Percentiles rank a stretch among this genome's conserved stretches.
phyloP scores from a whole-genome alignment of 1,140 invertebrate species.

The Cataglyphis hispanica region DNA sequence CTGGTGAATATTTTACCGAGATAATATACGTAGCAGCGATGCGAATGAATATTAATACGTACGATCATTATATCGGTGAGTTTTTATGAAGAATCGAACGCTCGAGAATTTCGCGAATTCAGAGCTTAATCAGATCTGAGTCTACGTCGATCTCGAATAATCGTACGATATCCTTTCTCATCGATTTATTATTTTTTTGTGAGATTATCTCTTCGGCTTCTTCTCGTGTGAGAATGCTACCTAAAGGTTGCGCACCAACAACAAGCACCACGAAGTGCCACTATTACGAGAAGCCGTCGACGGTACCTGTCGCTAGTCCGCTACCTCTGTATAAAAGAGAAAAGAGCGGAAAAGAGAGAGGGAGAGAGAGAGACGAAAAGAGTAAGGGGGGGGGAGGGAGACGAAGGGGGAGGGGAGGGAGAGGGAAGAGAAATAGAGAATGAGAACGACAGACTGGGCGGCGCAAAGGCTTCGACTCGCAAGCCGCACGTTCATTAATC shows the following conservation, averaged over 20 bases:
- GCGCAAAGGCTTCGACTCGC: constrained; percentile 82
- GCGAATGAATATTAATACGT: constrained; percentile 32
- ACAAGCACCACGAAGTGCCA: constrained; percentile 75
- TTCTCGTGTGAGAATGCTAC: constrained; percentile 31
- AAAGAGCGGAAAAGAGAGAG: constrained; percentile 53
- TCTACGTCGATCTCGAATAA: background rate
- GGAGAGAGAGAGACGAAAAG: constrained; percentile 33
- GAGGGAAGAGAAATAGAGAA: constrained; percentile 62
- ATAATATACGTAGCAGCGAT: background rate
- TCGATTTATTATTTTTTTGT: background rate
- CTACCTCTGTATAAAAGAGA: constrained; percentile 74
- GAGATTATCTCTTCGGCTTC: constrained; percentile 14
- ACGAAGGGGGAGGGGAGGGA: constrained; percentile 16
- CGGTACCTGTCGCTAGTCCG: constrained; percentile 82
- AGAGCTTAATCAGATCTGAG: background rate
- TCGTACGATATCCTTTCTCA: background rate
- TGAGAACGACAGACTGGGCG: constrained; percentile 76
- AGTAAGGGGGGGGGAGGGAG: constrained; percentile 46
- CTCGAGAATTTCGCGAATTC: background rate
- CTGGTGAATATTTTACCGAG: constrained; percentile 32
- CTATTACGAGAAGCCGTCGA: constrained; percentile 80
- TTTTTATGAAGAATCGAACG: background rate
- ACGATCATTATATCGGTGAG: background rate
- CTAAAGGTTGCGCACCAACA: constrained; percentile 50
- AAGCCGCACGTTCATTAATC: constrained; percentile 85